phyloP scores from a whole-genome alignment of 2,888 invertebrate species.

The Drosophila kambysellisi region DNA sequence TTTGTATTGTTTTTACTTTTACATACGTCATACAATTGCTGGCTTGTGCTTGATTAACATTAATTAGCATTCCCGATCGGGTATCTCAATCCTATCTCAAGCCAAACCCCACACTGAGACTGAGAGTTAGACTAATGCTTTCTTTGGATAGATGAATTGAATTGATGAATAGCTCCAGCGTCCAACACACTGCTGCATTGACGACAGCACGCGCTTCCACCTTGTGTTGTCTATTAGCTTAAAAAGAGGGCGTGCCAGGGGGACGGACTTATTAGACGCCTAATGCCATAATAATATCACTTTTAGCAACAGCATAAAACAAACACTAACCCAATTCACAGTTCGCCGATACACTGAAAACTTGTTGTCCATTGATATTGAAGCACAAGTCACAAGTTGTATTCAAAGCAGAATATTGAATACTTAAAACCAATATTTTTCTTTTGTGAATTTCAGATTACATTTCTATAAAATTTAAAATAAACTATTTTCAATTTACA shows the following conservation, averaged over 20 bases:
- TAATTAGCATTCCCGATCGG: constrained; percentile 46
- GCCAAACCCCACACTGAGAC: background rate
- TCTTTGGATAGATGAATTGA: constrained; percentile 18
- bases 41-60: constrained; percentile 51
- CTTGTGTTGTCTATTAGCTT: background rate
- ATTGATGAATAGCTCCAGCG: background rate
- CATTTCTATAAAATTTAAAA: background rate
- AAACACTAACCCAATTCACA: constrained; percentile 4
- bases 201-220: background rate
- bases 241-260: constrained; percentile 24
- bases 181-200: background rate
- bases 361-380: constrained; percentile 1
- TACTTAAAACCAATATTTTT: no score
- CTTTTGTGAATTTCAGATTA: background rate
- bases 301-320: constrained; percentile 6
- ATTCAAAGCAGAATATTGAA: background rate
- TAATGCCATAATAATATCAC: constrained; percentile 15
- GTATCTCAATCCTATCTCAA: constrained; percentile 3
- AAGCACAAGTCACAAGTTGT: background rate
- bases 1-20: constrained; percentile 7
- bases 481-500: background rate
- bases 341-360: constrained; percentile 15
- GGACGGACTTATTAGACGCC: constrained; percentile 11
- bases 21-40: constrained; percentile 27
- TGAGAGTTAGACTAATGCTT: background rate